Evolutionary conservation across 2,888 invertebrate genomes (phyloP).

Genomic region (Megaustenia siamemsis): DNA sequence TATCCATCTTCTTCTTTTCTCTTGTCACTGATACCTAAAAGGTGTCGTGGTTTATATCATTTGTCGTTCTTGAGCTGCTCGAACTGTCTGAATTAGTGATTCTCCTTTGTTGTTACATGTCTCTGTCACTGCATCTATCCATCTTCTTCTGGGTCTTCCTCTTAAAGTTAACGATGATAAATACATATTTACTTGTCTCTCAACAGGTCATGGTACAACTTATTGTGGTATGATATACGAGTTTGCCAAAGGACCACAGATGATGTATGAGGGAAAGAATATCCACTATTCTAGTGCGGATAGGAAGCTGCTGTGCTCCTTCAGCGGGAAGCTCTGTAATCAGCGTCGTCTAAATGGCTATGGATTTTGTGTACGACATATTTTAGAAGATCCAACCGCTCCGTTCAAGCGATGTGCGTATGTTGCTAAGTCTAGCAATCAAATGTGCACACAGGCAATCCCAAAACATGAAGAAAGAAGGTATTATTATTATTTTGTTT

Average conservation of each 20-base stretch:
- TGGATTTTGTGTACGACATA: slow-evolving; percentile 90
- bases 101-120: no score
- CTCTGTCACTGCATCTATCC: no score
- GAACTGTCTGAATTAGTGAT: no score
- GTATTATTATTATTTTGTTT: slow-evolving; percentile 63
- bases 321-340: slow-evolving; percentile 81
- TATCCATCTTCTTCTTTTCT: no score
- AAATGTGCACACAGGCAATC: slow-evolving; percentile 81
- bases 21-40: no score
- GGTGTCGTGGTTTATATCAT: no score
- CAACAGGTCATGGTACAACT: slow-evolving; percentile 18
- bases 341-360: slow-evolving; percentile 85
- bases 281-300: slow-evolving; percentile 81
- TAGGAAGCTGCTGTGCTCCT: slow-evolving; percentile 81
- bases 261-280: slow-evolving; percentile 82
- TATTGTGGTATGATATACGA: slow-evolving; percentile 44
- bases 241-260: slow-evolving; percentile 52
- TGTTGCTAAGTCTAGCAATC: slow-evolving; percentile 81
- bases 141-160: no score
- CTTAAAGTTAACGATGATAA: no score
- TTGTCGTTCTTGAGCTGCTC: no score
- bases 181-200: no score
- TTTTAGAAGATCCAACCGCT: slow-evolving; percentile 89
- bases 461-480: slow-evolving; percentile 80
- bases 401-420: slow-evolving; percentile 91